Evolutionary conservation across 1,140 invertebrate genomes (phyloP), one percentile per base, ranked within the genome.

Genomic region (Camponotus floridanus): DNA sequence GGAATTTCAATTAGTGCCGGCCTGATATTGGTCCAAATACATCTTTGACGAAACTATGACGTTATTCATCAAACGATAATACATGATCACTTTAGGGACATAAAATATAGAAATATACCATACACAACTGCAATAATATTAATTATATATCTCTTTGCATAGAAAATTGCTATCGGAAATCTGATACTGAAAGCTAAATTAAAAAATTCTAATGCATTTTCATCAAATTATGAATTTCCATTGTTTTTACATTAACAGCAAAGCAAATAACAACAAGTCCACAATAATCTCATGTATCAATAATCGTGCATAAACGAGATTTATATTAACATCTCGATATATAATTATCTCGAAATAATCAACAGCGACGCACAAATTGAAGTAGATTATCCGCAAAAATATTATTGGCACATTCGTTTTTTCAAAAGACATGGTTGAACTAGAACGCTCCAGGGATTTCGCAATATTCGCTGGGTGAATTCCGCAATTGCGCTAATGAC

Each of bases 1-100:
- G 88, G 90, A 92, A 92, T 92, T 92, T 76, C 91, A 92, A 92
- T 92, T 91, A 92, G 80, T 70, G 80, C 71, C 42, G 15, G 9
- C 11, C 68, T 74, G 62, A 62, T 73, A 74, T 86, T 39, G 83
- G 61, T 78, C 64, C 45, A 73, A 74, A 67, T 74, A 76, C 61
- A 76, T 87, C 62, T 74, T 74, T 71, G 45, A 71, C 21, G 51
- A 59, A 81, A 81, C 26, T 76, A 3, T 18, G 6, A 62, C n/a
- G 26, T 39, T 45, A 74, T 36, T 45, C 26, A 42, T 0, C 13
- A 7, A 1, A 45, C n/a, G 15, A 3, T 68, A 9, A 73, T 36
- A 8, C 26, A 18, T 6, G 45, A 48, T 36, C 48, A 73, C 15
- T 33, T 18, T 26, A 61, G n/a, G 8, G 55, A 55, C 3, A 8